Evolutionary conservation across 2,888 invertebrate genomes (phyloP), one percentile per base, ranked within the genome.

Genomic region (Acrobasis repandana): DNA sequence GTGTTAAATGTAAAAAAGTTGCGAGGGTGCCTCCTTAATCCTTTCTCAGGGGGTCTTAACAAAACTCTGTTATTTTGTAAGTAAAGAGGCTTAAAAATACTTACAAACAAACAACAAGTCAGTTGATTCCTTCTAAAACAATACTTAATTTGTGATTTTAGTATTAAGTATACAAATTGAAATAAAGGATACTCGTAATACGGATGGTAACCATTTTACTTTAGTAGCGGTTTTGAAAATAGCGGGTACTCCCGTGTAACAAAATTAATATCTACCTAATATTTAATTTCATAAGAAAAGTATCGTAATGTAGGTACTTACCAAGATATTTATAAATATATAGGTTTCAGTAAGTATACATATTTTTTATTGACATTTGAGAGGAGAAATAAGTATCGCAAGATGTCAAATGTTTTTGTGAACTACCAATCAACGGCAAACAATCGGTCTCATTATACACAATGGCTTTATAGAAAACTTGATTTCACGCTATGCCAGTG

Each of bases 1-100:
- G 83, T 82, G 80, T 71, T 79, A 82, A 81, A 77, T 80, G 85
- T 80, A 82, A 83, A 80, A 80, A 78, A 82, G 77, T 77, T 75
- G 71, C 77, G 66, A 68, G 76, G 76, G 79, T 78, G 72, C 70
- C 71, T 69, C 69, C 67, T 74, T 73, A 69, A 76, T 72, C 72
- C 73, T 74, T 76, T 75, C 74, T 77, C 77, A 78, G 74, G 70
- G 68, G 67, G 65, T 65, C 65, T 65, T 65, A 70, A 63, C 66
- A 65, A 72, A 71, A 70, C 64, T 70, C 68, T 66, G 43, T 66
- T 65, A 58, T 65, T 68, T 66, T 67, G 46, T 67, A 58, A 60
- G 61, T 56, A 68, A 66, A 63, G 62, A 62, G 59, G 63, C 65
- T 65, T 64, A 66, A 62, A 64, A 60, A 62, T 58, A 50, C 61